phyloP scores from a whole-genome alignment of 2,888 invertebrate species.

The Drosophila pegasa region DNA sequence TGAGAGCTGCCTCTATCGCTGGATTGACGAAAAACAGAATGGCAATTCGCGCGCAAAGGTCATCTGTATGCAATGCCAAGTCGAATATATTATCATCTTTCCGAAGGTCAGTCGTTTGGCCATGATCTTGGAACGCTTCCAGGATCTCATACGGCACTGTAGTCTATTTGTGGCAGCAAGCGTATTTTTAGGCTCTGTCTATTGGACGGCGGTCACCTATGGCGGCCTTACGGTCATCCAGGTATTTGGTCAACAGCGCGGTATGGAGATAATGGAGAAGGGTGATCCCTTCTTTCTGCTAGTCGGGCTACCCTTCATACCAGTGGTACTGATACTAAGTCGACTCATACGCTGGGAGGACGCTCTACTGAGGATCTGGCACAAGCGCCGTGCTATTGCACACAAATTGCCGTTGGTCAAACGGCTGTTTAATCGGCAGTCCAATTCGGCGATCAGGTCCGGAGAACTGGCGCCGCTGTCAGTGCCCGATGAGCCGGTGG shows the following conservation, averaged over 20 bases:
- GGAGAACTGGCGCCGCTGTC: slow-evolving; percentile 86
- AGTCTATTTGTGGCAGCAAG: slow-evolving; percentile 97
- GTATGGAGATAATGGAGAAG: slow-evolving; percentile 95
- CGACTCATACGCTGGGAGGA: slow-evolving; percentile 99
- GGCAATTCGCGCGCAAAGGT: slow-evolving; percentile 93
- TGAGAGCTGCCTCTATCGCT: slow-evolving; percentile 96
- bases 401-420: slow-evolving; percentile 88
- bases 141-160: slow-evolving; percentile 94
- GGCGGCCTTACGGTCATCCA: slow-evolving; percentile 98
- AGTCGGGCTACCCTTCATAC: slow-evolving; percentile 96
- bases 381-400: slow-evolving; percentile 87
- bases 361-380: slow-evolving; percentile 91
- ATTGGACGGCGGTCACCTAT: slow-evolving; percentile 98
- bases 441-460: slow-evolving; percentile 87
- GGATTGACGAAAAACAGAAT: slow-evolving; percentile 99
- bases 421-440: slow-evolving; percentile 55
- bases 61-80: slow-evolving; percentile 95
- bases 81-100: slow-evolving; percentile 96
- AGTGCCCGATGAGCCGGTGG: slow-evolving; percentile 90
- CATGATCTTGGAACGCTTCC: slow-evolving; percentile 92
- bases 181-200: slow-evolving; percentile 95
- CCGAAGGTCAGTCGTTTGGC: slow-evolving; percentile 95
- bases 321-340: slow-evolving; percentile 94
- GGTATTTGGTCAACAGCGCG: slow-evolving; percentile 96
- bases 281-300: slow-evolving; percentile 95